phyloP scores from a whole-genome alignment of 2,113 vertebrate genomes.

The Trematocara zebra region DNA sequence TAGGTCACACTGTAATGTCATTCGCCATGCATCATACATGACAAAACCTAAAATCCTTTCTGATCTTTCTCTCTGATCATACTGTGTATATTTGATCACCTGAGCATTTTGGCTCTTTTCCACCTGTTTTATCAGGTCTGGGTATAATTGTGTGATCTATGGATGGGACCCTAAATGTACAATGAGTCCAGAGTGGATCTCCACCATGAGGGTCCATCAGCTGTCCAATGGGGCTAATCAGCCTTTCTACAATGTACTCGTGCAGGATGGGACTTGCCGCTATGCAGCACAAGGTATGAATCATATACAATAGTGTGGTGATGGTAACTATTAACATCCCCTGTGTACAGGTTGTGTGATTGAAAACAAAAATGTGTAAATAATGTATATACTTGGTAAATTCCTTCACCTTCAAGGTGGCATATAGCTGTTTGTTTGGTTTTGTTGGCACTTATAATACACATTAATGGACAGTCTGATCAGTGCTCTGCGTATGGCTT shows the following conservation, averaged over 20 bases:
- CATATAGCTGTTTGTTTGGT: neutral
- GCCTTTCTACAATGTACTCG: slow-evolving; percentile 95
- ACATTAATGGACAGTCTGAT: neutral
- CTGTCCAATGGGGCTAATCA: slow-evolving; percentile 86
- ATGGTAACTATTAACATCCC: neutral
- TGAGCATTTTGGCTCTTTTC: neutral
- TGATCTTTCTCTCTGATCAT: neutral
- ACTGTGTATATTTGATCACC: rapidly evolving
- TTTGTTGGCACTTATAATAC: neutral
- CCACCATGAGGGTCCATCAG: slow-evolving; percentile 93
- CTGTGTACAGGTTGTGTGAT: neutral
- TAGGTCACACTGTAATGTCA: slow-evolving; percentile 15
- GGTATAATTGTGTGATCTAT: slow-evolving; percentile 94
- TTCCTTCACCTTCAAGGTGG: neutral
- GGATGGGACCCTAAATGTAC: slow-evolving; percentile 97
- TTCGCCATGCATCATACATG: neutral
- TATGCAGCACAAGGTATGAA: slow-evolving; percentile 89
- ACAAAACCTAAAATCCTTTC: neutral
- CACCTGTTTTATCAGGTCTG: slow-evolving; percentile 71
- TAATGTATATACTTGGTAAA: neutral
- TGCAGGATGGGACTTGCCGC: slow-evolving; percentile 91
- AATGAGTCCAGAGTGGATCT: slow-evolving; percentile 97
- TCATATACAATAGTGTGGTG: neutral
- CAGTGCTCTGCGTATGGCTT: neutral
- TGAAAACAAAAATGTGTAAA: neutral